Percentiles rank a stretch among this genome's conserved stretches.
phyloP scores from a whole-genome alignment of 2,888 invertebrate species.

The Disparrhopalites patrizii region DNA sequence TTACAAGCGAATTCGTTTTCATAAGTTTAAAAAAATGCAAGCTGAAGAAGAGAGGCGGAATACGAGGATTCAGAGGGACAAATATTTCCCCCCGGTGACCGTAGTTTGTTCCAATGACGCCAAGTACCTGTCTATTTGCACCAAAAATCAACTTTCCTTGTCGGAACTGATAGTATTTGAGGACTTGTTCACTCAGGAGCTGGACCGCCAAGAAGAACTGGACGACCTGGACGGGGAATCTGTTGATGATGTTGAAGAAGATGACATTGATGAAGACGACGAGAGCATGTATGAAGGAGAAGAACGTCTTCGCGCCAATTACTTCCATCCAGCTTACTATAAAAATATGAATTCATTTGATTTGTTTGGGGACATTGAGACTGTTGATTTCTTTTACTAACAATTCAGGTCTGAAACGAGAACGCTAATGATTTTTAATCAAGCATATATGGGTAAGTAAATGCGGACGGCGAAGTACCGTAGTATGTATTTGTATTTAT shows the following conservation, averaged over 20 bases:
- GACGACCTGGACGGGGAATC: too few relatives aligned
- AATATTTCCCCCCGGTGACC: slow-evolving; percentile 39
- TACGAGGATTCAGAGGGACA: slow-evolving; percentile 18
- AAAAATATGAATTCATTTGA: slow-evolving; percentile 25
- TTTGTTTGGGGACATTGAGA: slow-evolving; percentile 33
- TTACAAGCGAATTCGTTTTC: slow-evolving; percentile 36
- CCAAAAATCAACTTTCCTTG: slow-evolving; percentile 28
- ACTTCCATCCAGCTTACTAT: not conserved
- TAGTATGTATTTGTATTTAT: too few relatives aligned
- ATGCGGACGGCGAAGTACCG: too few relatives aligned
- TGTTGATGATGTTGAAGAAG: slow-evolving; percentile 4
- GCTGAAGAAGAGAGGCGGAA: slow-evolving; percentile 28
- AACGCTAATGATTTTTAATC: not conserved
- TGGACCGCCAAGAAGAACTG: slow-evolving; percentile 21
- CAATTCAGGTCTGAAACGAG: slow-evolving; percentile 21
- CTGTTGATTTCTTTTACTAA: slow-evolving; percentile 37
- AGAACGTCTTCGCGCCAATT: not conserved
- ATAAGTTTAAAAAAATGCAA: slow-evolving; percentile 36
- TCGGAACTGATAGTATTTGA: slow-evolving; percentile 45
- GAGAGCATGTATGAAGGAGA: slow-evolving; percentile 11
- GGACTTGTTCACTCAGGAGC: slow-evolving; percentile 29
- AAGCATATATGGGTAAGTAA: too few relatives aligned
- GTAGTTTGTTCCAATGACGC: slow-evolving; percentile 38
- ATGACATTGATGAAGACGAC: slow-evolving; percentile 28
- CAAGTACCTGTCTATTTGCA: slow-evolving; percentile 40